phyloP scores from a whole-genome alignment of 2,888 invertebrate genomes.

The Proisotoma minuta region DNA sequence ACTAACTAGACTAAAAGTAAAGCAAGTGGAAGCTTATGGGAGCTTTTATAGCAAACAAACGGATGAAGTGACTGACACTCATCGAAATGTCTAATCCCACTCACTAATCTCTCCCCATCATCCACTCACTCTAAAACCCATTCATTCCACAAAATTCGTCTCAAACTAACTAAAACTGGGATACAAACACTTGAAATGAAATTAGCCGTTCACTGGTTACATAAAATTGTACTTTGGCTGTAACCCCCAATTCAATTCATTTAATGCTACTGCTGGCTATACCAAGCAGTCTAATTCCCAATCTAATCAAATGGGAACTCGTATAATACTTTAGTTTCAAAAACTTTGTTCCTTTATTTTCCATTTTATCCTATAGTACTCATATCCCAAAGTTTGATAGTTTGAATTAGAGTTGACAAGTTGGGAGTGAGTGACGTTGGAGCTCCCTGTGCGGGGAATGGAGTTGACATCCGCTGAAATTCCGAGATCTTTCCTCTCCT shows the following conservation, averaged over 20 bases:
- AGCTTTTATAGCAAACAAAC: neutral
- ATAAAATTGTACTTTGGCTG: neutral
- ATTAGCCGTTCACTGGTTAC: neutral
- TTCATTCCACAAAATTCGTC: neutral
- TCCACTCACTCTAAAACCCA: neutral
- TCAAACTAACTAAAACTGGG: neutral
- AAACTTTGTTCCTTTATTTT: too few relatives aligned
- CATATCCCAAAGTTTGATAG: too few relatives aligned
- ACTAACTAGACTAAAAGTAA: neutral
- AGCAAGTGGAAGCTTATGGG: neutral
- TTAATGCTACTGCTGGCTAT: too few relatives aligned
- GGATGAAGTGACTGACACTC: conserved; percentile 5
- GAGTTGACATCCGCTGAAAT: neutral
- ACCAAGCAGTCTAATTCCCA: neutral
- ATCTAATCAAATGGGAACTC: conserved; percentile 2
- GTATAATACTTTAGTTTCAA: too few relatives aligned
- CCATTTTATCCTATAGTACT: too few relatives aligned
- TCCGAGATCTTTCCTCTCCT: neutral
- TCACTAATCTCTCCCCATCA: neutral
- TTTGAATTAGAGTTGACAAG: neutral
- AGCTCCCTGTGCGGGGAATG: neutral
- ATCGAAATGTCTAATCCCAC: conserved; percentile 9
- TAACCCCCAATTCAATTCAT: conserved; percentile 1
- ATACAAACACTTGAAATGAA: neutral
- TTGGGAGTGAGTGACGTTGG: neutral